Evolutionary conservation across 2,888 invertebrate species (phyloP).

Genomic region (Agonopterix subpropinquella): DNA sequence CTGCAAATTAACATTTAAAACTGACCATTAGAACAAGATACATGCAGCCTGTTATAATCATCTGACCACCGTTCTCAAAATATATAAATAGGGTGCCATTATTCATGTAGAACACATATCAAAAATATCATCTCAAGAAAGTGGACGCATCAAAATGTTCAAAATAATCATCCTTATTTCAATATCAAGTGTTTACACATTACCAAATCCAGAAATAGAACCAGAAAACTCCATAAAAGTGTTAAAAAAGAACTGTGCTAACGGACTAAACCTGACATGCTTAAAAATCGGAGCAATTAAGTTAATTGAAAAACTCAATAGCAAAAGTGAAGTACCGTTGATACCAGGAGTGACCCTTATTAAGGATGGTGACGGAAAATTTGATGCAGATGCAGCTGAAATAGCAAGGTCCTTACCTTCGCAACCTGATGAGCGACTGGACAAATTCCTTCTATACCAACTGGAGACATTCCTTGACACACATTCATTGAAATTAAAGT

Average conservation of each 20-base stretch:
- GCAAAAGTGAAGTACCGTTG: conserved; percentile 38
- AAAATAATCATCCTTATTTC: conserved; percentile 22
- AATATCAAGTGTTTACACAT: conserved; percentile 26
- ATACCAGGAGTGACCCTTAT: conserved; percentile 76
- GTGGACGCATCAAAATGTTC: conserved; percentile 42
- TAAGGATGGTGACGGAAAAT: conserved; percentile 78
- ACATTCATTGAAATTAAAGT: conserved; percentile 80
- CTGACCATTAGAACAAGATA: conserved; percentile 20
- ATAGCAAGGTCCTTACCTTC: conserved; percentile 82
- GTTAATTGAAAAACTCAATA: conserved; percentile 37
- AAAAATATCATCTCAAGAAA: conserved; percentile 13
- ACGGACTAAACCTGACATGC: conserved; percentile 40
- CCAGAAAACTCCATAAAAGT: conserved; percentile 23
- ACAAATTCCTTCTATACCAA: conserved; percentile 82
- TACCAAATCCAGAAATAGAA: conserved; percentile 32
- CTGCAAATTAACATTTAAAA: conserved; percentile 19
- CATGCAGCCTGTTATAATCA: conserved; percentile 40
- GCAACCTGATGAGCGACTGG: conserved; percentile 81
- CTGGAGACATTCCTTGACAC: conserved; percentile 80
- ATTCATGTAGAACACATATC: conserved; percentile 22
- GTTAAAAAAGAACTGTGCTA: conserved; percentile 39
- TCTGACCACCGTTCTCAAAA: conserved; percentile 41
- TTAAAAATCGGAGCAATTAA: conserved; percentile 43
- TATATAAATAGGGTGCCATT: conserved; percentile 53
- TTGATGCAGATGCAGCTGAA: conserved; percentile 70